Evolutionary conservation across 2,113 vertebrate species (phyloP).

Genomic region (Sinocyclocheilus anshuiensis): DNA sequence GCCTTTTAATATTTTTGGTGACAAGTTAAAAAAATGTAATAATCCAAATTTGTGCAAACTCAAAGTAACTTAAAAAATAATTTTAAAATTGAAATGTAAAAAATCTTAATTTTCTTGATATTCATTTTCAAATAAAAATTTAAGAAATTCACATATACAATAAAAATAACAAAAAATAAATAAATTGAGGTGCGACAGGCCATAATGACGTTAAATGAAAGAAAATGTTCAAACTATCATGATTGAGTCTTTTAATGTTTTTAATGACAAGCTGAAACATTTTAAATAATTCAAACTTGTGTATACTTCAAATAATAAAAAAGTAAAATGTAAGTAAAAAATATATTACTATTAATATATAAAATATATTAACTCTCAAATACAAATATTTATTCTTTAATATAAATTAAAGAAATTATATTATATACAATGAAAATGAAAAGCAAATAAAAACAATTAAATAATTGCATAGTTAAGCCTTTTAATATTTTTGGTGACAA

Average conservation of each 20-base stretch:
- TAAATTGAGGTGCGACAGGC: constrained; percentile 57
- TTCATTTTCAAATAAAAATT: too few relatives aligned
- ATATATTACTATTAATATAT: not conserved
- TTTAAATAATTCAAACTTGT: not conserved
- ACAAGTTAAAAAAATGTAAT: too few relatives aligned
- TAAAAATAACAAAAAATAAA: too few relatives aligned
- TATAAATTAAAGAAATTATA: not conserved
- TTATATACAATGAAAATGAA: not conserved
- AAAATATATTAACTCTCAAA: not conserved
- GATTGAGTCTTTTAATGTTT: not conserved
- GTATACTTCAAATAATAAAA: not conserved
- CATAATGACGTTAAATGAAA: not conserved
- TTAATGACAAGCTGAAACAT: not conserved
- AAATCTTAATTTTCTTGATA: too few relatives aligned
- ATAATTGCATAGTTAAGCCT: not conserved
- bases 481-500: not conserved
- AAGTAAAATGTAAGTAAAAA: not conserved
- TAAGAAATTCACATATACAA: too few relatives aligned
- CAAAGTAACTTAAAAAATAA: too few relatives aligned
- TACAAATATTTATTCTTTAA: not conserved
- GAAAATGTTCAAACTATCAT: not conserved
- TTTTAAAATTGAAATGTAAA: too few relatives aligned
- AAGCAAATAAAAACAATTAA: too few relatives aligned
- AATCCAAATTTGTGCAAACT: too few relatives aligned
- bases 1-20: not conserved